phyloP scores from a whole-genome alignment of 2,888 invertebrate genomes.

The Exocentrus adspersus region DNA sequence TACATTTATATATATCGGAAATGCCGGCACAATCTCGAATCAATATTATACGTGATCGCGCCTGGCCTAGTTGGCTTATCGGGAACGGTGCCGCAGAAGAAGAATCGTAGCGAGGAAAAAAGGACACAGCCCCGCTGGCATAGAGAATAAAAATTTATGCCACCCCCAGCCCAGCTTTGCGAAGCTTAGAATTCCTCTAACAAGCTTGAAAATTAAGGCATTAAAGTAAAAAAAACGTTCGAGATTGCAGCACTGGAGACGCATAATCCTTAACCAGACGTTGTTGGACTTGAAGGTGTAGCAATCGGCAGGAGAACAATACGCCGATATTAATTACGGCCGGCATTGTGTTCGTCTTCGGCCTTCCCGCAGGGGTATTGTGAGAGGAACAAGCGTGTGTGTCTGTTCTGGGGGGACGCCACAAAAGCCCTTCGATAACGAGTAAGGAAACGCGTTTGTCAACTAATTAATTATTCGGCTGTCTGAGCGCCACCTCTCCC shows the following conservation, averaged over 20 bases:
- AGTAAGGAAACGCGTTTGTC: too few species aligned
- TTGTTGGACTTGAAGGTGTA: too few species aligned
- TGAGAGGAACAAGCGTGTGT: not conserved
- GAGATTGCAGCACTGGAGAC: too few species aligned
- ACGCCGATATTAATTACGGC: slow-evolving; percentile 29
- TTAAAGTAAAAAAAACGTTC: too few species aligned
- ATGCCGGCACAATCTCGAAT: not conserved
- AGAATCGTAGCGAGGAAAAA: not conserved
- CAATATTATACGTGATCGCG: not conserved
- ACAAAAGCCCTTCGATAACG: too few species aligned
- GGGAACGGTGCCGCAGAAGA: not conserved
- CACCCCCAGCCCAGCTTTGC: not conserved
- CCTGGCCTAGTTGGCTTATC: not conserved
- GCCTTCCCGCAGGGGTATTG: slow-evolving; percentile 15
- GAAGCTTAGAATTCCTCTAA: too few species aligned
- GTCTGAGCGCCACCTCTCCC: too few species aligned
- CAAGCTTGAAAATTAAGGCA: too few species aligned
- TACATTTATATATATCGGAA: not conserved
- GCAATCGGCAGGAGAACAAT: too few species aligned
- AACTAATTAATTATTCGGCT: too few species aligned
- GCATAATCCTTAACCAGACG: too few species aligned
- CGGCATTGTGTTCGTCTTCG: slow-evolving; percentile 30
- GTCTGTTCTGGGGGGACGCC: too few species aligned
- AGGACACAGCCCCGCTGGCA: not conserved
- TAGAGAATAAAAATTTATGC: not conserved